Conservation (phyloP, 2,797 vertebrate genomes). For the Helicolenus hilgendorfi region DNA sequence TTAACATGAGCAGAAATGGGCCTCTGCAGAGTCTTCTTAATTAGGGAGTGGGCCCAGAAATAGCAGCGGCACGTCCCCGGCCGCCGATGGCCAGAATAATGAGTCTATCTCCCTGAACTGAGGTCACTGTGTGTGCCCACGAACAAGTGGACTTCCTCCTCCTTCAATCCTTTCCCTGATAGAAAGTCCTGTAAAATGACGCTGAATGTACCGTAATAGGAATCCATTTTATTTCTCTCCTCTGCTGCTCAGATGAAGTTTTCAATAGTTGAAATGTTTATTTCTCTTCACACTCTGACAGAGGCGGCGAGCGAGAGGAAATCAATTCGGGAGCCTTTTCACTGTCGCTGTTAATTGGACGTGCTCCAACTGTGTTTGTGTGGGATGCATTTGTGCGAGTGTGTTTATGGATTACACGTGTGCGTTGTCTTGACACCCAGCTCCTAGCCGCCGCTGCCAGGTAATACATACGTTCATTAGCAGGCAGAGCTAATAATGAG, state of each 20-base stretch:
- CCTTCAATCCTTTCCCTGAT: conserved; percentile 1
- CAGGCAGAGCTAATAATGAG: conserved; percentile 59
- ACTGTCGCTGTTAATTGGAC: conserved; percentile 63
- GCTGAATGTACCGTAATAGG: background rate
- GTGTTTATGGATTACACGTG: conserved; percentile 24
- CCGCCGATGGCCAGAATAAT: conserved; percentile 54
- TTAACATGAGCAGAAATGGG: conserved; percentile 47
- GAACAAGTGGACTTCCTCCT: conserved; percentile 10
- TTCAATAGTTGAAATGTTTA: conserved; percentile 15
- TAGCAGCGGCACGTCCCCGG: conserved; percentile 14
- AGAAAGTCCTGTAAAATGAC: conserved; percentile 3
- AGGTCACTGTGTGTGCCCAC: conserved; percentile 38
- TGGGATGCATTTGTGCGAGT: conserved; percentile 28
- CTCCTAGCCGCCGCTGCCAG: conserved; percentile 1
- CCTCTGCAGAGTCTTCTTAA: conserved; percentile 49
- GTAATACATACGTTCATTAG: conserved; percentile 66
- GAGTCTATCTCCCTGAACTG: conserved; percentile 42
- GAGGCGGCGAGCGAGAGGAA: conserved; percentile 36
- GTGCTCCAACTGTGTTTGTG: conserved; percentile 4
- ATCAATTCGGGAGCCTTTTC: conserved; percentile 67
- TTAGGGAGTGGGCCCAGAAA: conserved; percentile 51
- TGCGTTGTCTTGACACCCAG: conserved; percentile 50
- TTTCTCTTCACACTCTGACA: conserved; percentile 32
- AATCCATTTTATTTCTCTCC: conserved; percentile 15
- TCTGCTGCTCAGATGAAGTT: conserved; percentile 18